Evolutionary conservation across 2,888 invertebrate species (phyloP).

Genomic region (Epistrophe eligans): DNA sequence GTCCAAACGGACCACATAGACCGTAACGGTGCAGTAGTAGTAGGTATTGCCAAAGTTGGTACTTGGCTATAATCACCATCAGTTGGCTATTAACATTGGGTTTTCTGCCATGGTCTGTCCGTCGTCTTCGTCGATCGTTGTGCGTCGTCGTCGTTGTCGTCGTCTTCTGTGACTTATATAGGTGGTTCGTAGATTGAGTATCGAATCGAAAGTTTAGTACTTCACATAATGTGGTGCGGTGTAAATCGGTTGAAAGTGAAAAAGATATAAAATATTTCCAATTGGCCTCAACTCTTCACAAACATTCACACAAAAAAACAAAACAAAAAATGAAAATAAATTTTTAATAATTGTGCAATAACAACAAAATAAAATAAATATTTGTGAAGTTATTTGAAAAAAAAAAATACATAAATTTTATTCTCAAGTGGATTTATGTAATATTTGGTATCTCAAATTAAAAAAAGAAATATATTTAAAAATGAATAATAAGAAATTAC

Average conservation of each 20-base stretch:
- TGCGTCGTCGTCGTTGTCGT: neutral
- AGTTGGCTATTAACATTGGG: conserved; percentile 26
- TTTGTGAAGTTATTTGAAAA: conserved; percentile 34
- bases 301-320: neutral
- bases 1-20: conserved; percentile 13
- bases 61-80: conserved; percentile 37
- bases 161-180: neutral
- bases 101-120: conserved; percentile 44
- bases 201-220: conserved; percentile 75
- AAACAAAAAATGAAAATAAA: conserved; percentile 23
- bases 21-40: conserved; percentile 46
- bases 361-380: conserved; percentile 75
- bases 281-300: neutral
- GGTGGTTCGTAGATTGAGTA: conserved; percentile 42
- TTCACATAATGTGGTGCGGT: conserved; percentile 68
- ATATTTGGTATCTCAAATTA: neutral
- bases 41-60: conserved; percentile 59
- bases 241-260: conserved; percentile 72
- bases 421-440: conserved; percentile 31
- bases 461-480: conserved; percentile 10
- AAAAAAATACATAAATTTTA: neutral
- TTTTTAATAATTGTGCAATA: conserved; percentile 49
- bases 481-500: conserved; percentile 45
- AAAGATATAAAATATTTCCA: conserved; percentile 41
- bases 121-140: neutral